Evolutionary conservation across 30 jellyfish, hydroid and myxozoan genomes (phyloP), one percentile per base, ranked within the genome.

Genomic region (Hydra vulgaris): DNA sequence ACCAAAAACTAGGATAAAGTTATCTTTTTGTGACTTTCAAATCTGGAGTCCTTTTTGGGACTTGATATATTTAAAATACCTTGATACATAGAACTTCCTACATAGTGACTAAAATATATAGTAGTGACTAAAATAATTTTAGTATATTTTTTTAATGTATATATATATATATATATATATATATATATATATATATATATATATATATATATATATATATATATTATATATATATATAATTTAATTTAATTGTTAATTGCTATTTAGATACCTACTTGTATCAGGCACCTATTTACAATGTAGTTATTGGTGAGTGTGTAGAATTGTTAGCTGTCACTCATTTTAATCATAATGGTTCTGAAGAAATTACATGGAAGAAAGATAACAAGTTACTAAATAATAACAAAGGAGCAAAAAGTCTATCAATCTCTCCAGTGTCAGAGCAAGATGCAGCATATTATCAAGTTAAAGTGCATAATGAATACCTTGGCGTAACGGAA

Each of bases 251-350:
- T 40, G 61, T 40, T 12, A 40, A 40, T 3, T 69, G 5, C 17
- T 75, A 19, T 75, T 25, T 54, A 66, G 83, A 56, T 17, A 66
- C 83, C 7, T 77, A 66, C 85, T 74, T 23, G 4, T 87, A 73
- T 66, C 82, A 87, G 27, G 87, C 76, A 71, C 27, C 85, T 19
- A 84, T 88, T 21, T 66, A 81, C 25, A 70, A 72, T 54, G 85
- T 87, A 18, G 69, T 52, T 8, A 83, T 83, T 27, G 96, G 96
- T n/a, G 89, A 88, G 78, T 88, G 96, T 76, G 88, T 83, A 66
- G 82, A 82, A 74, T 66, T 88, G 52, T 71, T 83, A 23, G 93
- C 96, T 17, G 56, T 24, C 19, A 53, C 88, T 17, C 73, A 87
- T 53, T 88, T 82, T 26, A 24, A 83, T 0, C 25, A 75, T 17